These are phyloP conservation scores for Falco punctatus DNA, from an alignment of 2,113 vertebrate genomes.

Conservation along the genomic window DNA sequence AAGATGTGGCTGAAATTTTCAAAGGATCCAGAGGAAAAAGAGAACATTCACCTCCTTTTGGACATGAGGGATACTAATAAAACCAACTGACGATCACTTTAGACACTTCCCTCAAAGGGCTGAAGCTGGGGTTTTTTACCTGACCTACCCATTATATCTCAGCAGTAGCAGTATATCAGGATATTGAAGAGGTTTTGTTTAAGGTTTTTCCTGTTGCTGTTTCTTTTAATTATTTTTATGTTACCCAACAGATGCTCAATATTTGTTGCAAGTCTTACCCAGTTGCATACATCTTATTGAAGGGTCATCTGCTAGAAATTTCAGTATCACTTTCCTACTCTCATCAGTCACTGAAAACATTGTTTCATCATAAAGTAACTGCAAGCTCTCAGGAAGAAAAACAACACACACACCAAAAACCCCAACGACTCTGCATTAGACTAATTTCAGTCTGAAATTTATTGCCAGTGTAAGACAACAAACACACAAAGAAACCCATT, in stretches of 20 bases:
- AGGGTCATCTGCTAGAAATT: constrained; percentile 7
- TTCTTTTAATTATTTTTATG: constrained; percentile 17
- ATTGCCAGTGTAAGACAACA: background rate
- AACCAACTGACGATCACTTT: background rate
- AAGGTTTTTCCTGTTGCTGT: background rate
- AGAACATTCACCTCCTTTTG: background rate
- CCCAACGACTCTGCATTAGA: no score
- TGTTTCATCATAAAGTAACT: background rate
- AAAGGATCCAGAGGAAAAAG: background rate
- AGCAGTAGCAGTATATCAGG: background rate
- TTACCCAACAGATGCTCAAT: constrained; percentile 7
- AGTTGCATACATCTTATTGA: constrained; percentile 2
- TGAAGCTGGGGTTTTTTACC: background rate
- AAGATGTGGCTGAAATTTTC: background rate
- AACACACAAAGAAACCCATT: background rate
- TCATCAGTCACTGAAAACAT: background rate
- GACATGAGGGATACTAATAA: background rate
- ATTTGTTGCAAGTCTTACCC: background rate
- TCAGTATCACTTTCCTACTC: background rate
- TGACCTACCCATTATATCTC: background rate
- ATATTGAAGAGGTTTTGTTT: background rate
- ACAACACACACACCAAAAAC: background rate
- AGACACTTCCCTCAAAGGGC: background rate
- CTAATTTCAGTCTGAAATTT: background rate
- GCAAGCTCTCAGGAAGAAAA: background rate